phyloP scores from a whole-genome alignment of 2,113 vertebrate genomes.

The Suricata suricatta region DNA sequence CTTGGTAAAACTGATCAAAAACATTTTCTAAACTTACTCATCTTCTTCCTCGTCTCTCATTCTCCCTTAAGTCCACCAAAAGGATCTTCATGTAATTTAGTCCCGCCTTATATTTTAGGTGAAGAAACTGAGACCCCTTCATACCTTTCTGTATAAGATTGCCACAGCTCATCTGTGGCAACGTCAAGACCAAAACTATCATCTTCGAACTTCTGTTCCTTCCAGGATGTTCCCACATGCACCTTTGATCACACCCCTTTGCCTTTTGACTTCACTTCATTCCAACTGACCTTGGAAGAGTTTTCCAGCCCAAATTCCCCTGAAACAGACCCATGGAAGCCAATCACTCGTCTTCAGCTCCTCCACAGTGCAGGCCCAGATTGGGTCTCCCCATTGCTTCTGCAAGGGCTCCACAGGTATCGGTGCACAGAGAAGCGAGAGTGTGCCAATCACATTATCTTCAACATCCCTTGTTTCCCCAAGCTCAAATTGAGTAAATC shows the following conservation, averaged over 20 bases:
- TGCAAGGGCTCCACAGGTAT: accelerated
- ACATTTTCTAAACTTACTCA: neutral
- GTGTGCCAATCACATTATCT: slow-evolving; percentile 74
- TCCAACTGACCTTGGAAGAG: neutral
- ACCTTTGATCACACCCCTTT: neutral
- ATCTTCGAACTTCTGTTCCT: neutral
- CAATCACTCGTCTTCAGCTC: neutral
- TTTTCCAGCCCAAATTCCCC: neutral
- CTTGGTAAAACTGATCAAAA: neutral
- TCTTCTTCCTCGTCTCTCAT: neutral
- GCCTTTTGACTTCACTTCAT: neutral
- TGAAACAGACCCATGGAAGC: neutral
- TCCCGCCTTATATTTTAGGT: neutral
- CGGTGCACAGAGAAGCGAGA: neutral
- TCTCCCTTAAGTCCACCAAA: neutral
- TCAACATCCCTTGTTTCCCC: slow-evolving; percentile 74
- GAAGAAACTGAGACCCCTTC: neutral
- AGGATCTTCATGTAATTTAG: neutral
- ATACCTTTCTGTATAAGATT: neutral
- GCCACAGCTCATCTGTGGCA: neutral
- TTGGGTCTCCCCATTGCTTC: neutral
- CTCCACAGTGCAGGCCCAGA: neutral
- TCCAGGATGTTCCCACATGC: neutral
- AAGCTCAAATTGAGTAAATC: slow-evolving; percentile 82
- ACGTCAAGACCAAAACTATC: neutral